Percentiles rank a stretch among this genome's conserved stretches.
Conservation (phyloP, 1,140 invertebrate species). For the Wiebesia pumilae region DNA sequence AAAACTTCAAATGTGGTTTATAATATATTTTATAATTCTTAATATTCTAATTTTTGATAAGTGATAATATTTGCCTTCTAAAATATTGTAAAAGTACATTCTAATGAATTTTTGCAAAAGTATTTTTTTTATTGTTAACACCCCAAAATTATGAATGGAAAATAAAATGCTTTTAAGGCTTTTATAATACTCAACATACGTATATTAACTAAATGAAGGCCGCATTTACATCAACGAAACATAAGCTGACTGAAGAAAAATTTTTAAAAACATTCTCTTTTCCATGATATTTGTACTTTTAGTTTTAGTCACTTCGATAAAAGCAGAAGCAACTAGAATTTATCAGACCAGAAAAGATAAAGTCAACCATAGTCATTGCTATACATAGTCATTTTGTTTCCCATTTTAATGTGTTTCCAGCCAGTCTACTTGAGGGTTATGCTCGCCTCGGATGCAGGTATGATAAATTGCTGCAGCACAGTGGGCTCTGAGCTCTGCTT, state of each 20-base stretch:
- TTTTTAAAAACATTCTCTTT: background rate
- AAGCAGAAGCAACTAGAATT: background rate
- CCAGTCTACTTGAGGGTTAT: constrained; percentile 86
- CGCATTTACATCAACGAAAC: background rate
- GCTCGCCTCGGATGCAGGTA: constrained; percentile 86
- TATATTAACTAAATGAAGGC: background rate
- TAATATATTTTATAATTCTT: no score
- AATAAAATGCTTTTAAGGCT: background rate
- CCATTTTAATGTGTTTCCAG: constrained; percentile 76
- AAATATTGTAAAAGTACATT: no score
- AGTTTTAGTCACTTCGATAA: background rate
- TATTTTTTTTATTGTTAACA: background rate
- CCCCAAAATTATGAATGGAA: background rate
- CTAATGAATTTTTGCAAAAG: background rate
- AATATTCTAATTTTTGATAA: no score
- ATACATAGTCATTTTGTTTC: background rate
- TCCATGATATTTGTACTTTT: background rate
- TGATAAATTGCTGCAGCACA: constrained; percentile 79
- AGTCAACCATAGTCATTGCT: background rate
- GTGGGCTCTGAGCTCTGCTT: constrained; percentile 72
- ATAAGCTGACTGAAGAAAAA: background rate
- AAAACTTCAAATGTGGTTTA: no score
- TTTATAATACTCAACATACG: background rate
- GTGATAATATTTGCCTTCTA: no score
- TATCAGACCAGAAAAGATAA: background rate